Conservation (phyloP, 2,113 vertebrate genomes). For the Poeciliopsis retropinna region DNA sequence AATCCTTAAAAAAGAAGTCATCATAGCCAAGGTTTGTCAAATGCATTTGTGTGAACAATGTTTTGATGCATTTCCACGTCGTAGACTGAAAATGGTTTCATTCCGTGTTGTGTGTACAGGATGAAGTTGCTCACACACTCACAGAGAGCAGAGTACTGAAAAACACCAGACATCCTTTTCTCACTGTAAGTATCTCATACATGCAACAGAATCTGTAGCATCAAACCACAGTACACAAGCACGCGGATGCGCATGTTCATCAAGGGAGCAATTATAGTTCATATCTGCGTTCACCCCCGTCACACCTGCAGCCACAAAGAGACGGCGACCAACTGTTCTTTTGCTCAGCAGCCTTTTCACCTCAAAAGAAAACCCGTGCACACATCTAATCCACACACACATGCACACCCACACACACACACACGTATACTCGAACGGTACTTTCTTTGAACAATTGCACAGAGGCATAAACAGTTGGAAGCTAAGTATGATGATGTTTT, state of each 20-base stretch:
- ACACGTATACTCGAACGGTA: neutral
- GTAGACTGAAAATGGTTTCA: neutral
- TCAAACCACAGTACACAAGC: conserved; percentile 21
- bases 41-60: neutral
- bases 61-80: neutral
- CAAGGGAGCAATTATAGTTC: conserved; percentile 45
- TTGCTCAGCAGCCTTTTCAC: conserved; percentile 53
- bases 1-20: conserved; percentile 98
- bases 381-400: conserved; percentile 7
- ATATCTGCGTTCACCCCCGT: conserved; percentile 53
- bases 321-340: conserved; percentile 69
- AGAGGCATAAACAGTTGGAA: conserved; percentile 34
- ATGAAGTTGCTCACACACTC: conserved; percentile 97
- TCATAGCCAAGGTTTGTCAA: conserved; percentile 93
- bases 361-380: conserved; percentile 31
- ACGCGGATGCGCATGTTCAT: conserved; percentile 34
- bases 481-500: conserved; percentile 40
- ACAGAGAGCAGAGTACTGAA: conserved; percentile 97
- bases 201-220: too few relatives aligned
- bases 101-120: conserved; percentile 74
- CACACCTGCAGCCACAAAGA: conserved; percentile 72
- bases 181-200: conserved; percentile 89
- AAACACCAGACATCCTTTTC: conserved; percentile 96
- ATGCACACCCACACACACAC: conserved; percentile 8
- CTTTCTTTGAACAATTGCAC: conserved; percentile 46